Evolutionary conservation across 2,113 vertebrate genomes (phyloP).

Genomic region (Scophthalmus maximus): DNA sequence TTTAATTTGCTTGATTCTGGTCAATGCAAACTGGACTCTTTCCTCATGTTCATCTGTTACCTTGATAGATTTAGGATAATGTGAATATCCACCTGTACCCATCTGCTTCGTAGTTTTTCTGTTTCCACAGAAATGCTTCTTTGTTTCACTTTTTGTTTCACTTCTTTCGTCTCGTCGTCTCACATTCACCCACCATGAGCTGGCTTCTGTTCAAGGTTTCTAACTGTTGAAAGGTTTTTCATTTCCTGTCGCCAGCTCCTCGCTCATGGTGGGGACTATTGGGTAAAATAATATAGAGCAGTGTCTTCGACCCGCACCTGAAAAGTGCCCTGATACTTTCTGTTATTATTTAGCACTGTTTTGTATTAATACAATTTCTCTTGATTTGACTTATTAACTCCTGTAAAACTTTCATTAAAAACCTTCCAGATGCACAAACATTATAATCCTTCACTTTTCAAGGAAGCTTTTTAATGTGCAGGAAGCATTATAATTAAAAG

Average conservation of each 20-base stretch:
- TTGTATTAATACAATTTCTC: not conserved
- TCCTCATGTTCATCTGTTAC: not conserved
- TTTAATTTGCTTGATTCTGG: not conserved
- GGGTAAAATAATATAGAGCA: no score
- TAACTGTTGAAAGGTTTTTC: no score
- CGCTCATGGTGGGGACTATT: no score
- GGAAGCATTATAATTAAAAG: no score
- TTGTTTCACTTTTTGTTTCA: not conserved
- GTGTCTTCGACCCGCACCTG: no score
- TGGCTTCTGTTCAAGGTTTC: no score
- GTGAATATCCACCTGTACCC: no score
- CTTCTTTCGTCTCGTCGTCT: no score
- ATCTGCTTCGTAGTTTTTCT: not conserved
- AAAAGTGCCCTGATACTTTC: not conserved
- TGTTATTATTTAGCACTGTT: not conserved
- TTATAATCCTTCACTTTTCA: not conserved
- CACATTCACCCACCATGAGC: no score
- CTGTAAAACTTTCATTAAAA: conserved; percentile 10
- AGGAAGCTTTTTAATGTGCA: conserved; percentile 7
- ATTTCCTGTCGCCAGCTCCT: no score
- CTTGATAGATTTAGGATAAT: not conserved
- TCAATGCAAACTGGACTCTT: not conserved
- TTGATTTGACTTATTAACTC: no score
- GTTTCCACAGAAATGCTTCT: not conserved
- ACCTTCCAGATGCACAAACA: not conserved